These are phyloP conservation scores for Agrotis ipsilon DNA, from an alignment of 2,888 invertebrate species.

Conservation along the genomic window DNA sequence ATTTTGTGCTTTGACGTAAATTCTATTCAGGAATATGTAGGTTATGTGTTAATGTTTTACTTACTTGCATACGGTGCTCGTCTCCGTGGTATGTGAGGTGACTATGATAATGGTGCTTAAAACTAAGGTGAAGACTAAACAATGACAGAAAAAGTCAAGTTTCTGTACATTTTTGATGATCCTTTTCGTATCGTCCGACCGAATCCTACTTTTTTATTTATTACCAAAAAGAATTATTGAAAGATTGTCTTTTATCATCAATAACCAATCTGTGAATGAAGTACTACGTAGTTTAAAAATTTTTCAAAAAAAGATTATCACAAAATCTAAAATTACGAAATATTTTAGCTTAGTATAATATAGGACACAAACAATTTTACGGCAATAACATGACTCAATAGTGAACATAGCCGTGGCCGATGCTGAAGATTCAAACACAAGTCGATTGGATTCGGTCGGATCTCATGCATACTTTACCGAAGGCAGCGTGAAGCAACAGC, in stretches of 20 bases:
- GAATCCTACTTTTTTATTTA: conserved; percentile 4
- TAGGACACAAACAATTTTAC: too few relatives aligned
- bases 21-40: too few relatives aligned
- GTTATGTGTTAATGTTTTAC: neutral
- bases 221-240: too few relatives aligned
- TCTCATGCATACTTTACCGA: conserved; percentile 26
- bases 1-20: too few relatives aligned
- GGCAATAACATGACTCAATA: too few relatives aligned
- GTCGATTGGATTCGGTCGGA: conserved; percentile 33
- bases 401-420: too few relatives aligned
- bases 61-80: neutral
- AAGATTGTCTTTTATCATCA: too few relatives aligned
- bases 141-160: conserved; percentile 10
- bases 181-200: conserved; percentile 9
- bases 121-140: conserved; percentile 14
- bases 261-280: neutral
- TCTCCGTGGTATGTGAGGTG: neutral
- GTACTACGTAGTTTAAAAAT: too few relatives aligned
- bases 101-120: conserved; percentile 2
- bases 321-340: too few relatives aligned
- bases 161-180: conserved; percentile 8
- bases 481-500: conserved; percentile 51
- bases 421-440: too few relatives aligned
- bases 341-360: too few relatives aligned
- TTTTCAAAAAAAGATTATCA: too few relatives aligned